phyloP scores from a whole-genome alignment of 2,888 invertebrate species.

The Catocala nupta region DNA sequence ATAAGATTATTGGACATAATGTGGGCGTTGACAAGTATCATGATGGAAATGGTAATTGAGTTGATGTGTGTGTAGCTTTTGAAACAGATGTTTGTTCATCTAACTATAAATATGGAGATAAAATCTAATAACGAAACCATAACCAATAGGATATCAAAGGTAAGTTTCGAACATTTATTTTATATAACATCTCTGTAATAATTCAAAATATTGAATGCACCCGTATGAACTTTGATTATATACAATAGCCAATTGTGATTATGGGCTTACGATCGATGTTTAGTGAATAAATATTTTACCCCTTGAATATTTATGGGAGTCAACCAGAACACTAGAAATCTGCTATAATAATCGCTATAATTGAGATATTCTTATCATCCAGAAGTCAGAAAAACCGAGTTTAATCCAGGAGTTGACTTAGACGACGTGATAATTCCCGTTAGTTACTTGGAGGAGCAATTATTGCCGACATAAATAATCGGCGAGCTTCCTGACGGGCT shows the following conservation, averaged over 20 bases:
- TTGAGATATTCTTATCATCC: too few relatives aligned
- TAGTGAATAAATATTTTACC: too few relatives aligned
- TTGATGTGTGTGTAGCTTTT: constrained; percentile 8
- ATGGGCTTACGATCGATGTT: too few relatives aligned
- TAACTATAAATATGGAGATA: constrained; percentile 1
- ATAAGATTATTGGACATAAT: constrained; percentile 56
- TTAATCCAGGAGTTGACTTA: constrained; percentile 3
- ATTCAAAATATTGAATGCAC: neutral
- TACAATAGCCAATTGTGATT: neutral
- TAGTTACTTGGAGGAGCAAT: constrained; percentile 26
- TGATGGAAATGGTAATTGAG: constrained; percentile 27
- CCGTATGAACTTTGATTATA: neutral
- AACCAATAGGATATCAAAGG: too few relatives aligned
- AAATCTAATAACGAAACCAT: neutral
- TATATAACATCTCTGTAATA: neutral
- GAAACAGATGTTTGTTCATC: constrained; percentile 4
- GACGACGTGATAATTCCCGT: constrained; percentile 22
- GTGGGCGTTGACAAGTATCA: constrained; percentile 45
- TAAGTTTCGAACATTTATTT: too few relatives aligned
- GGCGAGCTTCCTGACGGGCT: constrained; percentile 36
- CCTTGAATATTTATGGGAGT: too few relatives aligned
- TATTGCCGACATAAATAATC: constrained; percentile 39
- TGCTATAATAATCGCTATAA: too few relatives aligned
- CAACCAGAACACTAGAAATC: too few relatives aligned
- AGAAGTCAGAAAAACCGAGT: neutral